Evolutionary conservation across 1,140 invertebrate genomes (phyloP).

Genomic region (Ips nitidus): DNA sequence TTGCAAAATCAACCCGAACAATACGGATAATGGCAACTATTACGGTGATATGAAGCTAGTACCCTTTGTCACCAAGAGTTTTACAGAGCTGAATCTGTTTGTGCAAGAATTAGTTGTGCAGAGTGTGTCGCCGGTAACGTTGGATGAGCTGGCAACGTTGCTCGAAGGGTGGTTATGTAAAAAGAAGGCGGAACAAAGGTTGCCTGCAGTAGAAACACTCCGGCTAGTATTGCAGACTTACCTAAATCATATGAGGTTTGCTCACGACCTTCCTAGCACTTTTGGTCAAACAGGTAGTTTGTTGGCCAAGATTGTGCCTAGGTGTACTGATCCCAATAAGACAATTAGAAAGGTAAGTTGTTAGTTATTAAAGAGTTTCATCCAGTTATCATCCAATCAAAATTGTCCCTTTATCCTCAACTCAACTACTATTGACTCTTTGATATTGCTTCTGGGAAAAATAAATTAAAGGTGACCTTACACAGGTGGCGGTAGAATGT

Average conservation of each 20-base stretch:
- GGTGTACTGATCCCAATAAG: conserved; percentile 68
- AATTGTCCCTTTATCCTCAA: too few species aligned
- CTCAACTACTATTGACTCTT: too few species aligned
- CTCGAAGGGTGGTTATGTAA: conserved; percentile 70
- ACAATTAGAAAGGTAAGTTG: conserved; percentile 51
- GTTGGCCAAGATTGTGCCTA: conserved; percentile 73
- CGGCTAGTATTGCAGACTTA: conserved; percentile 65
- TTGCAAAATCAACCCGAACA: conserved; percentile 46
- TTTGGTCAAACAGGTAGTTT: conserved; percentile 74
- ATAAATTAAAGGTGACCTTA: background rate
- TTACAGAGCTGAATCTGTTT: conserved; percentile 58
- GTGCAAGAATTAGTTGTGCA: conserved; percentile 70
- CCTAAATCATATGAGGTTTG: conserved; percentile 67
- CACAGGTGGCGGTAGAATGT: conserved; percentile 59
- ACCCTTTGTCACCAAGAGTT: conserved; percentile 63
- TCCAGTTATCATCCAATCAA: too few species aligned
- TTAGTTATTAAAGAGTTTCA: conserved; percentile 12
- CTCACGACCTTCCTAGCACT: conserved; percentile 67
- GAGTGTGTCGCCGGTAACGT: conserved; percentile 65
- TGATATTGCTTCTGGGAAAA: too few species aligned
- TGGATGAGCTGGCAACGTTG: conserved; percentile 73
- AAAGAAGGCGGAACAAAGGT: conserved; percentile 69
- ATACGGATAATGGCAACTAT: conserved; percentile 33
- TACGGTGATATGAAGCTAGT: conserved; percentile 54
- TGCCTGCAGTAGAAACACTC: conserved; percentile 63